Conservation (phyloP, 2,888 invertebrate genomes). For the Clostera curtula region DNA sequence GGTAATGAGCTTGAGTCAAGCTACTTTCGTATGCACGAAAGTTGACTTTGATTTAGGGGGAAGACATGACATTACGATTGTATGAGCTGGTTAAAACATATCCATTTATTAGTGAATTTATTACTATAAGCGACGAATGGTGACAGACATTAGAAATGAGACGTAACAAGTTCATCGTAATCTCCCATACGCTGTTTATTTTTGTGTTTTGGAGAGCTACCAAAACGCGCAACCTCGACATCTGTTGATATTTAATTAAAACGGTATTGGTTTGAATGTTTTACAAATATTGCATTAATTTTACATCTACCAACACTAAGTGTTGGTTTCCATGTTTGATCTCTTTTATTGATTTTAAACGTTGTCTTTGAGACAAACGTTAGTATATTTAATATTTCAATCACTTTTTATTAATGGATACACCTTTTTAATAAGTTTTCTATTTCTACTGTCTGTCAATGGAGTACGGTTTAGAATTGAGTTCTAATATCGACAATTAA, state of each 20-base stretch:
- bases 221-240: not conserved
- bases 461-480: slow-evolving; percentile 26
- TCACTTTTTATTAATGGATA: not conserved
- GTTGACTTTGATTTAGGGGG: slow-evolving; percentile 22
- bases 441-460: slow-evolving; percentile 24
- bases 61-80: slow-evolving; percentile 17
- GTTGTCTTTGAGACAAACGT: too few species aligned
- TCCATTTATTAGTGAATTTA: slow-evolving; percentile 55
- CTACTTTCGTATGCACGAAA: slow-evolving; percentile 21
- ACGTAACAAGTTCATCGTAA: slow-evolving; percentile 6
- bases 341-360: too few species aligned
- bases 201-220: slow-evolving; percentile 1
- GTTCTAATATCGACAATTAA: slow-evolving; percentile 20
- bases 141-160: slow-evolving; percentile 30
- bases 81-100: slow-evolving; percentile 55
- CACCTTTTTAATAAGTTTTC: not conserved
- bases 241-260: slow-evolving; percentile 1
- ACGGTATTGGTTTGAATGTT: too few species aligned
- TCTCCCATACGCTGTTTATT: slow-evolving; percentile 9
- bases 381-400: not conserved
- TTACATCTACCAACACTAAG: too few species aligned
- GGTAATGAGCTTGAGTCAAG: slow-evolving; percentile 6
- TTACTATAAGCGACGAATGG: slow-evolving; percentile 34
- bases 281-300: too few species aligned
- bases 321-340: too few species aligned